phyloP scores from a whole-genome alignment of 2,113 vertebrate species.

The Eudorcas thomsonii region DNA sequence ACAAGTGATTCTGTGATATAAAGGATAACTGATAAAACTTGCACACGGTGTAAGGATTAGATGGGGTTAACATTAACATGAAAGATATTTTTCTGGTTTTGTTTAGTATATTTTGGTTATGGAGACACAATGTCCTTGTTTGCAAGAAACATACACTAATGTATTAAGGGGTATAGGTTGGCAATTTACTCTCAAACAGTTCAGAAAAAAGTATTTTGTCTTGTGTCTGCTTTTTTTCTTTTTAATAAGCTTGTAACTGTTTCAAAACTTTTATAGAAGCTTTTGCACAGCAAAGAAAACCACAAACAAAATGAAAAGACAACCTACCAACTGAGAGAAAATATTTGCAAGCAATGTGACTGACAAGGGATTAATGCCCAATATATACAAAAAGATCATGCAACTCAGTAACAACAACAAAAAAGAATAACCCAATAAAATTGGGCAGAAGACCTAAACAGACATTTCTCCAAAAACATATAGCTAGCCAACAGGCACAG shows the following conservation, averaged over 20 bases:
- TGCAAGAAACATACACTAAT: not conserved
- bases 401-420: not conserved
- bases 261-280: not conserved
- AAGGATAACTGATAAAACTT: not conserved
- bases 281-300: not conserved
- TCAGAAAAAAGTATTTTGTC: not conserved
- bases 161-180: not conserved
- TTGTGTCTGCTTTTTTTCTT: not conserved
- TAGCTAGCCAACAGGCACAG: not conserved
- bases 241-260: not conserved
- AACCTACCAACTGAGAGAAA: not conserved
- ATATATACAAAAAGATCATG: not conserved
- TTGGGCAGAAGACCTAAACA: not conserved
- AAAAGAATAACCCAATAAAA: not conserved
- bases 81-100: not conserved
- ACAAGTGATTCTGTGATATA: not conserved
- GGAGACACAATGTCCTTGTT: not conserved
- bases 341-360: not conserved
- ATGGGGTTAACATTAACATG: not conserved
- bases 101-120: not conserved
- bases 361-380: not conserved
- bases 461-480: not conserved
- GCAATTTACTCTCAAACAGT: not conserved
- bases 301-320: not conserved
- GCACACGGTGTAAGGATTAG: not conserved